A percentile compares a stretch with the other conserved stretches of the same genome.
Evolutionary conservation across 2,797 vertebrate genomes (phyloP).

Genomic region (Acanthurus lineatus): DNA sequence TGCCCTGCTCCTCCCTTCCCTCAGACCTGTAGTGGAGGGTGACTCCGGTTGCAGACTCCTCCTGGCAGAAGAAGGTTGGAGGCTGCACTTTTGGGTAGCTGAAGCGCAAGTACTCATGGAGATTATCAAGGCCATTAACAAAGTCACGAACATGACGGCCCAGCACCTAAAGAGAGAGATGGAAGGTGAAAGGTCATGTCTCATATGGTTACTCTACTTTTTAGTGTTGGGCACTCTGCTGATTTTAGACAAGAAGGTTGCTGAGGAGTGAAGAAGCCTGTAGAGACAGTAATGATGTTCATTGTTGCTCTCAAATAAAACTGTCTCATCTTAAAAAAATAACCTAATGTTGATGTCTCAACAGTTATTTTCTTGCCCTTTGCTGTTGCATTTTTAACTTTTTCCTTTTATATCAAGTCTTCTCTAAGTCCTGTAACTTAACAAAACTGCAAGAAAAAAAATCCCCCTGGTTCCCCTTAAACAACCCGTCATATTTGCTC

Average conservation of each 20-base stretch:
- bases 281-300: not conserved
- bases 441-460: not conserved
- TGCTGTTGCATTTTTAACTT: not conserved
- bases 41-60: constrained; percentile 86
- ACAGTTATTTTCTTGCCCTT: not conserved
- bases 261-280: no score
- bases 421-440: not conserved
- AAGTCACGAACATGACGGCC: constrained; percentile 86
- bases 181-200: not conserved
- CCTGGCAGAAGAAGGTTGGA: constrained; percentile 88
- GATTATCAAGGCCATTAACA: constrained; percentile 87
- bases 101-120: constrained; percentile 87
- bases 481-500: not conserved
- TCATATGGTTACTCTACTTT: no score
- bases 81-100: constrained; percentile 88
- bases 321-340: no score
- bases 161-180: constrained; percentile 75
- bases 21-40: constrained; percentile 86
- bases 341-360: no score
- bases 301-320: not conserved
- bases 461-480: no score
- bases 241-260: no score
- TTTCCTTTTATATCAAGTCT: not conserved
- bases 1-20: not conserved
- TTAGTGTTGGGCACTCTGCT: no score